Evolutionary conservation across 2,113 vertebrate genomes (phyloP).

Genomic region (Sander vitreus): DNA sequence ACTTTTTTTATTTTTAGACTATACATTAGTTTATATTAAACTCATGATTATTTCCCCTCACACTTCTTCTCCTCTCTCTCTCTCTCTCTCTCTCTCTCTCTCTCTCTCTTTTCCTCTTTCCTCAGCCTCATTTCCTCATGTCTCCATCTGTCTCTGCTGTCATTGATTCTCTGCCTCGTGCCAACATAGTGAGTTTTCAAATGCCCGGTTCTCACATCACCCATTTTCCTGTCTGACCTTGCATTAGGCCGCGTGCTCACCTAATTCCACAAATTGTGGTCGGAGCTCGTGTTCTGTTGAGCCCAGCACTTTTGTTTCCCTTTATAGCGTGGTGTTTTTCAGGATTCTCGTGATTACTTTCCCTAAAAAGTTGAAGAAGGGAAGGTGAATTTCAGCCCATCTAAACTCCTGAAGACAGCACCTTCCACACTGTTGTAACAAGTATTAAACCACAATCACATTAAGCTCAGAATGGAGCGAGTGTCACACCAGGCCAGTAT

Average conservation of each 20-base stretch:
- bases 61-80: not conserved
- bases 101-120: not conserved
- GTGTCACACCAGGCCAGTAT: not conserved
- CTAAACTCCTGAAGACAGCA: conserved; percentile 46
- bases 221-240: conserved; percentile 52
- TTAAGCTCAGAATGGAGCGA: conserved; percentile 30
- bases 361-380: conserved; percentile 35
- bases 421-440: conserved; percentile 44
- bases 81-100: too few relatives aligned
- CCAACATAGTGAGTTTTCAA: conserved; percentile 29
- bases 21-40: too few relatives aligned
- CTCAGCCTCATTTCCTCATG: not conserved
- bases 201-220: conserved; percentile 5
- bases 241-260: conserved; percentile 41
- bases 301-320: conserved; percentile 58
- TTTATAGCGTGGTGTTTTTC: conserved; percentile 49
- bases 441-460: conserved; percentile 65
- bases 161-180: not conserved
- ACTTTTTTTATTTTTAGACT: not conserved
- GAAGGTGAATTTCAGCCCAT: conserved; percentile 31
- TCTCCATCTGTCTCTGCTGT: conserved; percentile 5
- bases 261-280: conserved; percentile 65
- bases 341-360: conserved; percentile 56
- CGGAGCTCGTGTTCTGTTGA: conserved; percentile 50
- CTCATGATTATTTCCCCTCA: not conserved